A percentile compares a stretch with the other conserved stretches of the same genome.
Conservation (phyloP, 1,140 invertebrate genomes). For the Microplitis mediator region DNA sequence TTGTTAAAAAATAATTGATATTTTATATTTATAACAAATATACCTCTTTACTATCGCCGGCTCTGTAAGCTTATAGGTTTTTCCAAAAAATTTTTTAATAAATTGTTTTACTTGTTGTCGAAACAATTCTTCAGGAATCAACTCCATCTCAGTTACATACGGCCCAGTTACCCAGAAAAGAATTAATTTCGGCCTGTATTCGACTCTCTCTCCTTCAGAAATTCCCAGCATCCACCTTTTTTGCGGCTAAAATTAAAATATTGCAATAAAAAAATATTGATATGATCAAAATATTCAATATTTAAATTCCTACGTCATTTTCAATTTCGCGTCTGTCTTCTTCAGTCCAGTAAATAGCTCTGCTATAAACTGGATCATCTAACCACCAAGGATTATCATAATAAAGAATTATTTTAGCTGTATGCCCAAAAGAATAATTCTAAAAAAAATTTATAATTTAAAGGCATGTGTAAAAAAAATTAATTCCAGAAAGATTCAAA, state of each 20-base stretch:
- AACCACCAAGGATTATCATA: constrained; percentile 71
- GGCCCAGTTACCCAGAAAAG: constrained; percentile 68
- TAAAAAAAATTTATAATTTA: constrained; percentile 35
- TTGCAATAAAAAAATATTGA: neutral
- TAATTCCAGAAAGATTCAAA: no score
- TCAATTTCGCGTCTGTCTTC: constrained; percentile 52
- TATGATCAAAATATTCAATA: neutral
- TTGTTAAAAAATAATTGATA: neutral
- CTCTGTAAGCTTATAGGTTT: constrained; percentile 62
- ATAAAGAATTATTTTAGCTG: constrained; percentile 75
- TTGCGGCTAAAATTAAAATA: constrained; percentile 49
- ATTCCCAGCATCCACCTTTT: constrained; percentile 68
- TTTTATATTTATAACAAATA: neutral
- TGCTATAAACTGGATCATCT: constrained; percentile 33
- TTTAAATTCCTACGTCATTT: constrained; percentile 17
- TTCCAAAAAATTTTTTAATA: neutral
- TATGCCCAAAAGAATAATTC: constrained; percentile 66
- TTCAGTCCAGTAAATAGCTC: constrained; percentile 62
- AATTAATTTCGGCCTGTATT: constrained; percentile 71
- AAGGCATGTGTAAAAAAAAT: constrained; percentile 23
- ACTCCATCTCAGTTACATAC: constrained; percentile 66
- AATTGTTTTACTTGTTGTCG: constrained; percentile 38
- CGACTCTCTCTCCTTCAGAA: constrained; percentile 70
- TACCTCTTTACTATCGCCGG: constrained; percentile 53
- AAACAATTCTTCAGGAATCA: constrained; percentile 59